A percentile compares a stretch with the other conserved stretches of the same genome.
These are phyloP conservation scores for Saturnia pavonia DNA, from an alignment of 2,888 invertebrate genomes.

Conservation along the genomic window DNA sequence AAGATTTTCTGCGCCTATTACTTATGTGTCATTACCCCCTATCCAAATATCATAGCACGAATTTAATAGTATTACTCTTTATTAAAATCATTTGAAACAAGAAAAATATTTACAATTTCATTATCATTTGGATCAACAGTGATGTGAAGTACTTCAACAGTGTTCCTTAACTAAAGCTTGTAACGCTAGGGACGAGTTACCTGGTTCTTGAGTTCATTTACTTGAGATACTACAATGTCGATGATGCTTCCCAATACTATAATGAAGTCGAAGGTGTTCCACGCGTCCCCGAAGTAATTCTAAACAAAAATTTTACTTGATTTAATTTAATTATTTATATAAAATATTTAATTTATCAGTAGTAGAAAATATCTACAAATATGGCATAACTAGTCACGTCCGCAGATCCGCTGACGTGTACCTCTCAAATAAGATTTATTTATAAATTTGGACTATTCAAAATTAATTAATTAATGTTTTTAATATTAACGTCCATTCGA, in stretches of 20 bases:
- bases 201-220: slow-evolving; percentile 91
- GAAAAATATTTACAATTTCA: slow-evolving; percentile 30
- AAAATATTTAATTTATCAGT: too few relatives aligned
- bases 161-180: slow-evolving; percentile 11
- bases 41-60: background rate
- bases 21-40: background rate
- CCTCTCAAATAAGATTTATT: too few relatives aligned
- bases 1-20: background rate
- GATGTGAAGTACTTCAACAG: slow-evolving; percentile 34
- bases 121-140: slow-evolving; percentile 32
- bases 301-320: slow-evolving; percentile 56
- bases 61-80: background rate
- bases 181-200: slow-evolving; percentile 45
- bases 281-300: slow-evolving; percentile 99
- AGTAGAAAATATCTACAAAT: too few relatives aligned
- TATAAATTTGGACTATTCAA: too few relatives aligned
- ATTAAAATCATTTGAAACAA: background rate
- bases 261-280: slow-evolving; percentile 99
- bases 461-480: too few relatives aligned
- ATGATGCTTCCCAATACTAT: slow-evolving; percentile 98
- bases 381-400: too few relatives aligned
- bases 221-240: slow-evolving; percentile 98
- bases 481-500: too few relatives aligned
- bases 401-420: too few relatives aligned
- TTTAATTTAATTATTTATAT: background rate